These are phyloP conservation scores for Catocala nupta DNA, from an alignment of 2,888 invertebrate genomes.

Conservation along the genomic window DNA sequence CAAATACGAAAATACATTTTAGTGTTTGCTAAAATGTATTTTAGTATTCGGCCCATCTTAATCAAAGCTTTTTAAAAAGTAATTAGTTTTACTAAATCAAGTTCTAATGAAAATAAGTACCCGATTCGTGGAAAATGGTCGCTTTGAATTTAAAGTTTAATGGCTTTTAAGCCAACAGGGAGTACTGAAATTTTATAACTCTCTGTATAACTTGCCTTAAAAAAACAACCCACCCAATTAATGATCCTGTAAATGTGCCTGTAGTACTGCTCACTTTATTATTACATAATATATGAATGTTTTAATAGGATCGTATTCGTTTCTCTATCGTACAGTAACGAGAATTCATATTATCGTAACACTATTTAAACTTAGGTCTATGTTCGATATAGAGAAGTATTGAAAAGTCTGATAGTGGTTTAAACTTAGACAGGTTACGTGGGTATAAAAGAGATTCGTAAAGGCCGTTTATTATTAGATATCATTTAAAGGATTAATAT, in stretches of 20 bases:
- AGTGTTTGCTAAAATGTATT: not conserved
- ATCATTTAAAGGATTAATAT: too few species aligned
- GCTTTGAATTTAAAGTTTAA: constrained; percentile 46
- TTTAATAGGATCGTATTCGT: too few species aligned
- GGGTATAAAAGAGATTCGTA: too few species aligned
- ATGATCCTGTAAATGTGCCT: constrained; percentile 28
- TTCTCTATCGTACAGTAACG: too few species aligned
- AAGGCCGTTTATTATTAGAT: too few species aligned
- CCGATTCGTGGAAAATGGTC: constrained; percentile 23
- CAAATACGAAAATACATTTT: too few species aligned
- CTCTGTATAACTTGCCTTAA: constrained; percentile 32
- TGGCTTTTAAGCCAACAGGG: constrained; percentile 38
- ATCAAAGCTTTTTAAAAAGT: constrained; percentile 8
- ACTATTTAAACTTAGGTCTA: too few species aligned
- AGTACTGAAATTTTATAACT: constrained; percentile 41
- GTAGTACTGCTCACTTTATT: constrained; percentile 26
- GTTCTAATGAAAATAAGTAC: constrained; percentile 25
- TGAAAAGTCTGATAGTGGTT: too few species aligned
- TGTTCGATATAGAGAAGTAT: too few species aligned
- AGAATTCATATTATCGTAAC: too few species aligned
- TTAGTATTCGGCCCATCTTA: constrained; percentile 5
- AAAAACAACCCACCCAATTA: constrained; percentile 41
- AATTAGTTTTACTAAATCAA: constrained; percentile 25
- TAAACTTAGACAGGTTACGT: too few species aligned
- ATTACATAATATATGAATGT: constrained; percentile 5